Evolutionary conservation across 2,888 invertebrate species (phyloP), one percentile per base, ranked within the genome.

Genomic region (Isotomurus palustris): DNA sequence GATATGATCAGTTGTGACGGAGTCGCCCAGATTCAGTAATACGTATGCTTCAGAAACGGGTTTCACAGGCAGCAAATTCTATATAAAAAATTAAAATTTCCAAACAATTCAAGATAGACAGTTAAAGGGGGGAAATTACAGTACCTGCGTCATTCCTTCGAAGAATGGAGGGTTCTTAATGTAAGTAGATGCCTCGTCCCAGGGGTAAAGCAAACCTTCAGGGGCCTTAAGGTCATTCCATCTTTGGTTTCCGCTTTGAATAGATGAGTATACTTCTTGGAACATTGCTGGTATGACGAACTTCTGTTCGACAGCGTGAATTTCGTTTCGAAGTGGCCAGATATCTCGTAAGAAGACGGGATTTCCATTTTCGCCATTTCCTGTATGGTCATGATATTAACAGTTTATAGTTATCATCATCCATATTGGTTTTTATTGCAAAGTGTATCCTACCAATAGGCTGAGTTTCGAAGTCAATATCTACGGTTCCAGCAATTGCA

Each of bases 1-100:
- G 66, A 99, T 99, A 77, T 97, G 97, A 79, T 99, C 97, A 0
- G 97, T 97, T 27, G 97, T 99, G 6, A 99, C 95, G 0, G 94
- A 96, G 76, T 99, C 97, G 0, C 93, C 93, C 61, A 99, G 80
- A 72, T 88, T 84, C 0, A 97, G 79, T 24, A 99, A 78, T 36
- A 88, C 91, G 41, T 87, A 81, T 0, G 95, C 59, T n/a, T 29
- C 38, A 2, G 12, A 95, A 51, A 67, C 58, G 1, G 60, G 43
- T 5, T 57, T 32, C 21, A 61, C 54, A 17, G 60, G 48, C n/a
- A 41, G 24, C 19, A 56, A 53, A 49, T 27, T 45, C 62, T 60
- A 27, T 22, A 52, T 21, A 21, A 17, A n/a, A 45, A 17, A 28
- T 14, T 41, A 43, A 40, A 19, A 38, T 19, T 40, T 27, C 14